Evolutionary conservation across 2,797 vertebrate genomes (phyloP), one percentile per base, ranked within the genome.

Genomic region (Sardinella longiceps): DNA sequence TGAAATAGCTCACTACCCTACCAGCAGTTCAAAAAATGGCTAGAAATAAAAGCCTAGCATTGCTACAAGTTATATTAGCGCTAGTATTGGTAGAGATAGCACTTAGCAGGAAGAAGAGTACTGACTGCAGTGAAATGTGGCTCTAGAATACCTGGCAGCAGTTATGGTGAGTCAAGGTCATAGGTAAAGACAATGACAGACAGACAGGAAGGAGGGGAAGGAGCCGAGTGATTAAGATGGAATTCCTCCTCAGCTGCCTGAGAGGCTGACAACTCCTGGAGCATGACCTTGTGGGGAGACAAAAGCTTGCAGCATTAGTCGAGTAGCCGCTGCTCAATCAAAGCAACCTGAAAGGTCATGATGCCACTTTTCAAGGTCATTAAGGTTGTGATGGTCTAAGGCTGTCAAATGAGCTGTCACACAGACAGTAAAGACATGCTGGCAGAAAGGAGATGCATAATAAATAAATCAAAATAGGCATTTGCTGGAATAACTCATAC

Each of bases 251-350:
- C 37, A 77, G 70, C 70, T 77, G 70, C 37, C 70, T 7, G 23
- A 39, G 70, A 18, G 0, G 70, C 70, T 2, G 18, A 23, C 70
- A 43, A 43, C 70, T 39, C 18, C 37, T 77, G 37, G 70, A 43
- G 70, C 70, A 77, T n/a, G 70, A 77, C 70, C 70, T 77, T 77
- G 70, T 14, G 18, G 7, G 46, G 66, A 77, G 70, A 77, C 33
- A 77, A 77, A 43, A 37, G 28, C 70, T 77, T 20, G 37, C 70
- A 77, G 70, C 70, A 77, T 7, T 39, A 20, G 15, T 43, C 37
- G 23, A 10, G 33, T 39, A 39, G 33, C 33, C 9, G 70, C 70
- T 77, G 70, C 70, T 77, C 37, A 77, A 23, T 77, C 70, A 43
- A 77, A 77, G 66, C 37, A 77, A 77, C 37, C 7, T 9, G 70